phyloP scores from a whole-genome alignment of 1,140 invertebrate genomes.

The Pseudachorutes palmiensis region DNA sequence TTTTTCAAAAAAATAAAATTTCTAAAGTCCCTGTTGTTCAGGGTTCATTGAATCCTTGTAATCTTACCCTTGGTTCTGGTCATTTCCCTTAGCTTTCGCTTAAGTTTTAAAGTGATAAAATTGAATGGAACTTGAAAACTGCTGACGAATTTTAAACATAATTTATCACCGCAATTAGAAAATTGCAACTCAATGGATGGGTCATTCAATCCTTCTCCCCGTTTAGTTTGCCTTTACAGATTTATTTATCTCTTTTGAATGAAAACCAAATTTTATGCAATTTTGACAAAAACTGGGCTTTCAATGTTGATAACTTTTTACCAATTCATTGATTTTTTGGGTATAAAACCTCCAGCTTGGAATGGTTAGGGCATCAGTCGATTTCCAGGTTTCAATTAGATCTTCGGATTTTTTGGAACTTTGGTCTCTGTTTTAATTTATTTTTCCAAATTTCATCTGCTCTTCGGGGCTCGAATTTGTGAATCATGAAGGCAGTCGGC shows the following conservation, averaged over 20 bases:
- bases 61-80: too few species aligned
- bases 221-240: neutral
- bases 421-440: neutral
- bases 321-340: conserved; percentile 2
- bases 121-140: conserved; percentile 3
- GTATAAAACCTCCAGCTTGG: conserved; percentile 3
- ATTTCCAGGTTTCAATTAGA: conserved; percentile 13
- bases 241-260: neutral
- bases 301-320: neutral
- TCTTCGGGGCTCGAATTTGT: neutral
- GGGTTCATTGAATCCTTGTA: too few species aligned
- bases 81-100: too few species aligned
- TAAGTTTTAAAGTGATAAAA: neutral
- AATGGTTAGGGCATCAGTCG: neutral
- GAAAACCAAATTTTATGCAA: neutral
- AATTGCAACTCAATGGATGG: too few species aligned
- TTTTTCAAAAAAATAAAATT: too few species aligned
- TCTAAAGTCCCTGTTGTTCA: too few species aligned
- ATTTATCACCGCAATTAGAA: too few species aligned
- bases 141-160: neutral
- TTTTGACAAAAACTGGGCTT: neutral
- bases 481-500: conserved; percentile 33
- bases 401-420: neutral
- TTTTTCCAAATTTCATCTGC: neutral
- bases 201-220: too few species aligned